phyloP scores from a whole-genome alignment of 1,140 invertebrate genomes.

The Drosophila varians region DNA sequence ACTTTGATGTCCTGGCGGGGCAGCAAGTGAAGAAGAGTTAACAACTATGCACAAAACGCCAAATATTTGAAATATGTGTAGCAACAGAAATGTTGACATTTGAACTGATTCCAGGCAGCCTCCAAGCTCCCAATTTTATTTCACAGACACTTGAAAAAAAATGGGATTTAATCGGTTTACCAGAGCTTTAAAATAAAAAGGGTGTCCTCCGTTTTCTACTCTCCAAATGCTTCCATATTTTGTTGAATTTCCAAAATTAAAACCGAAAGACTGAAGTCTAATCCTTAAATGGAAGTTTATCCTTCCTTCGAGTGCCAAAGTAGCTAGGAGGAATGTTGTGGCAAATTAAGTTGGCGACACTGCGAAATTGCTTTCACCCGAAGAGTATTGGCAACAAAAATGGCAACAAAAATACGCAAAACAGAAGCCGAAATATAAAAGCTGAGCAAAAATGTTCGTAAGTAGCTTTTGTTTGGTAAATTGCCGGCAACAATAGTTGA shows the following conservation, averaged over 20 bases:
- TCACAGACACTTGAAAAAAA: neutral
- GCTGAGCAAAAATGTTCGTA: conserved; percentile 24
- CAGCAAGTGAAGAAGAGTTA: conserved; percentile 36
- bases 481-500: conserved; percentile 53
- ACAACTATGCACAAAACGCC: conserved; percentile 54
- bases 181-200: too few relatives aligned
- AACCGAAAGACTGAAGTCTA: too few relatives aligned
- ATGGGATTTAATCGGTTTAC: too few relatives aligned
- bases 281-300: too few relatives aligned
- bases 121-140: conserved; percentile 2
- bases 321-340: conserved; percentile 22
- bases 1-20: conserved; percentile 58
- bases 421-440: conserved; percentile 21
- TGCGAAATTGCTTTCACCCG: conserved; percentile 42
- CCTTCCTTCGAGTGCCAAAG: conserved; percentile 18
- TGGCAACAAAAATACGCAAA: neutral
- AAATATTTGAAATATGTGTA: conserved; percentile 74
- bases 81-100: conserved; percentile 52
- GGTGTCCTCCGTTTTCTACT: too few relatives aligned
- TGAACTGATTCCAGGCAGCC: conserved; percentile 31
- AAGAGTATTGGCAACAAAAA: conserved; percentile 41
- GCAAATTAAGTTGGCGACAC: conserved; percentile 62
- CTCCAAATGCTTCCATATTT: too few relatives aligned
- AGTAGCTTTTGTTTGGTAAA: conserved; percentile 53
- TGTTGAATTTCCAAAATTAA: too few relatives aligned